Conservation (phyloP, 2,888 invertebrate species). For the Brachypterus glaber region DNA sequence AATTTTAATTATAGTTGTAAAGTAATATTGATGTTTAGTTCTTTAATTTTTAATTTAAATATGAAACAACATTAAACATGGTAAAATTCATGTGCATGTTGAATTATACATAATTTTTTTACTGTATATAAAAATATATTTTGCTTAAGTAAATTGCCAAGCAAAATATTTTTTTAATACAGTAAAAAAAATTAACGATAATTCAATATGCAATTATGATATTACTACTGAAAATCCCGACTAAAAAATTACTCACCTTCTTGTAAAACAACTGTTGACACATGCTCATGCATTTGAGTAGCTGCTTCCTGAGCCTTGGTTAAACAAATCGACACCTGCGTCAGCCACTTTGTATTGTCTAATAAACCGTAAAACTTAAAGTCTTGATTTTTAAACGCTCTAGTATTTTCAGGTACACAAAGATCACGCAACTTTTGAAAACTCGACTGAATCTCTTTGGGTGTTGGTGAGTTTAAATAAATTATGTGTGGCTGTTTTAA, state of each 20-base stretch:
- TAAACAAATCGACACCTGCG: conserved; percentile 68
- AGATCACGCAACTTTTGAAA: conserved; percentile 63
- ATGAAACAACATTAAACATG: no score
- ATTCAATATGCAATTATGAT: no score
- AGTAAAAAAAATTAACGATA: no score
- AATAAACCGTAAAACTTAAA: conserved; percentile 67
- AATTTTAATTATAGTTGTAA: no score
- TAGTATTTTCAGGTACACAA: conserved; percentile 65
- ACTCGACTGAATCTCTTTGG: conserved; percentile 53
- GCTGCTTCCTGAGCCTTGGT: conserved; percentile 65
- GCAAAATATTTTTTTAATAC: no score
- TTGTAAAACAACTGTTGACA: conserved; percentile 71
- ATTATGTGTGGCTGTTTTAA: conserved; percentile 52
- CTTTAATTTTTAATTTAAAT: no score
- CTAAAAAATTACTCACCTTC: conserved; percentile 48
- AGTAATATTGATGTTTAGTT: no score
- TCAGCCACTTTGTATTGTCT: conserved; percentile 79
- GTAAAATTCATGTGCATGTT: no score
- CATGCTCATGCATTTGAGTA: conserved; percentile 50
- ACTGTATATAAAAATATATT: no score
- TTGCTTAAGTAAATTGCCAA: no score
- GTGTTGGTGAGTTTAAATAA: conserved; percentile 56
- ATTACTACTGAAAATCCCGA: no score
- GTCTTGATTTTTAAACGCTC: conserved; percentile 66
- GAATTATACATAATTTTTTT: no score